Evolutionary conservation across 64 coral and sea anemone species (phyloP).

Genomic region (Pocillopora verrucosa): DNA sequence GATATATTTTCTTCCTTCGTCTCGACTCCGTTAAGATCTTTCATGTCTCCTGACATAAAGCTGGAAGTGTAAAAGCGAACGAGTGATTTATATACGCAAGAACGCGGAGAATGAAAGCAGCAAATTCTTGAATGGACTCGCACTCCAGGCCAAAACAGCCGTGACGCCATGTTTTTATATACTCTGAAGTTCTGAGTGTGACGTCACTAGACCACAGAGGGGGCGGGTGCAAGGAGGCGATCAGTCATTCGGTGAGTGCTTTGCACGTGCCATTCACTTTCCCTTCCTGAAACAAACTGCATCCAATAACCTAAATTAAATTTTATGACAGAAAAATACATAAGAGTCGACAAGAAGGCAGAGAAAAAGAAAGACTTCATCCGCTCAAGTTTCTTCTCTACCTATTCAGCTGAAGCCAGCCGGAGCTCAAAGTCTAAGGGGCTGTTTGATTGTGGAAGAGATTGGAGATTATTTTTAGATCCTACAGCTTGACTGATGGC

Average conservation of each 20-base stretch:
- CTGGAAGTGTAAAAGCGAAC: not conserved
- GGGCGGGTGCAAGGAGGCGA: not conserved
- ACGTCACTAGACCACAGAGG: slow-evolving; percentile 9
- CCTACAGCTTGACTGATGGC: not conserved
- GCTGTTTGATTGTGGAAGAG: not conserved
- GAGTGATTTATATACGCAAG: not conserved
- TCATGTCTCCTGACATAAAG: not conserved
- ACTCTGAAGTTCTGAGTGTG: not conserved
- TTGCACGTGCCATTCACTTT: not conserved
- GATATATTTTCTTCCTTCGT: not conserved
- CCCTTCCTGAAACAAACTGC: not conserved
- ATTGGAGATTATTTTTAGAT: not conserved
- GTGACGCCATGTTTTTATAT: slow-evolving; percentile 38
- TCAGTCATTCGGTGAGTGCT: not conserved
- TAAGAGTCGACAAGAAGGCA: no score
- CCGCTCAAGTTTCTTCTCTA: no score
- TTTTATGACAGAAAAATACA: not conserved
- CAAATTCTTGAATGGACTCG: not conserved
- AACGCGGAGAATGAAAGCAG: not conserved
- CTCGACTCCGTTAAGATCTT: slow-evolving; percentile 27
- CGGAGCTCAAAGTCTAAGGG: not conserved
- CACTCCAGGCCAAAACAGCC: not conserved
- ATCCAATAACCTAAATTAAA: not conserved
- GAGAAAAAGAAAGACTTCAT: no score
- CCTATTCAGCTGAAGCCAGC: not conserved